Evolutionary conservation across 1,140 invertebrate genomes (phyloP), one percentile per base, ranked within the genome.

Genomic region (Drosophila jambulina): DNA sequence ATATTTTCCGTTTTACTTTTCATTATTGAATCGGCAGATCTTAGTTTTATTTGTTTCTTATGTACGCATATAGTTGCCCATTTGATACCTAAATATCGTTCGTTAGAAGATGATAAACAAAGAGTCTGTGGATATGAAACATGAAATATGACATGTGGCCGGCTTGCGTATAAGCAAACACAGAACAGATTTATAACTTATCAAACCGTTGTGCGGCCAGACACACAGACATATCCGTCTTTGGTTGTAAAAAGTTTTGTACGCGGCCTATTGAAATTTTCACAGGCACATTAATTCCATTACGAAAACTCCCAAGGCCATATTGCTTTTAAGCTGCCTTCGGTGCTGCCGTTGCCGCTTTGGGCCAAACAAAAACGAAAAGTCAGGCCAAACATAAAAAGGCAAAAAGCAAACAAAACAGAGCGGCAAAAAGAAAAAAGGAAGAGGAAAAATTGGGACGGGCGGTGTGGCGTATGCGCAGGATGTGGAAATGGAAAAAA

Each of bases 221-320:
- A 78, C 54, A 56, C 56, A 79, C 54, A 51, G 60, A 77, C 72
- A 67, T 64, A 78, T 64, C 59, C 51, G 56, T 63, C 23, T 57
- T 57, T 75, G 71, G 48, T 34, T 64, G 70, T 60, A 62, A 64
- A 77, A 80, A 34, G 78, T 78, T 85, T 85, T 60, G 53, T 46
- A 38, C 61, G 45, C 54, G 49, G 69, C 15, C 69, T 65, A 82
- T 82, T 82, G 80, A 82, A 75, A 82, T 67, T 85, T 85, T 85
- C 64, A 70, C 64, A 81, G 71, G 79, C 82, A 78, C 78, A 85
- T 85, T 85, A 85, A 85, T 85, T 85, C 58, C 78, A 64, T 85
- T 85, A 80, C 75, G 59, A 72, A 81, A 85, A 85, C 74, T 81
- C 74, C 63, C 82, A 85, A 85, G 82, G 82, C 82, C 82, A 84